A percentile compares a stretch with the other conserved stretches of the same genome.
phyloP scores from a whole-genome alignment of 2,797 vertebrate genomes.

The Dermochelys coriacea region DNA sequence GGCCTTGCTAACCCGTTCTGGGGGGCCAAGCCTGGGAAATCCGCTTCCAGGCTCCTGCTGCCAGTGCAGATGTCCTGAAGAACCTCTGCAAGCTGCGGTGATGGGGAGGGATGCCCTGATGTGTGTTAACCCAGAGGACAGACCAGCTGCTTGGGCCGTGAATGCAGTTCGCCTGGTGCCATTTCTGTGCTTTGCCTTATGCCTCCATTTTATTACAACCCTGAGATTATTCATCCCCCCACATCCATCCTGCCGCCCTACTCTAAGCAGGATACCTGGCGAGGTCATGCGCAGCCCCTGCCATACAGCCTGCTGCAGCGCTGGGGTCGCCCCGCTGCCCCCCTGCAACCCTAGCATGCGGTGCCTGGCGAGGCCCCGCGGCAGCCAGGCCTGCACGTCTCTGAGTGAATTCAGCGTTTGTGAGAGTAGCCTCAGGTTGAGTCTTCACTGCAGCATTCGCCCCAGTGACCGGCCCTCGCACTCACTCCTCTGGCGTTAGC shows the following conservation, averaged over 20 bases:
- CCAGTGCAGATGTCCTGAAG: not conserved
- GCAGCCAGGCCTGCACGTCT: not conserved
- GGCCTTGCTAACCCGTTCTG: not conserved
- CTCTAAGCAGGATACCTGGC: not conserved
- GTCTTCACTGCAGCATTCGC: not conserved
- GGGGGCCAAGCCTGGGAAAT: not conserved
- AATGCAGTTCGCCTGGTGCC: not conserved
- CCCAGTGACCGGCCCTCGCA: not conserved
- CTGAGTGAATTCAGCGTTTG: not conserved
- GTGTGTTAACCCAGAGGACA: not conserved
- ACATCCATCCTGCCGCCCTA: not conserved
- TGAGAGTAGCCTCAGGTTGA: not conserved
- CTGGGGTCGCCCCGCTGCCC: not conserved
- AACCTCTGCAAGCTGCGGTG: not conserved
- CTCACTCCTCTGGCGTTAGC: not conserved
- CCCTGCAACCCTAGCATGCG: rapidly evolving
- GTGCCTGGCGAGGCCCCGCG: not conserved
- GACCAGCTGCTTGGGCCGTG: not conserved
- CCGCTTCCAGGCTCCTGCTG: not conserved
- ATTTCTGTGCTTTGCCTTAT: not conserved
- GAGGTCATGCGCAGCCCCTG: not conserved
- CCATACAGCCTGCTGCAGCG: not conserved
- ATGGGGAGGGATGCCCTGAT: no score
- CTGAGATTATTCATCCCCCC: not conserved
- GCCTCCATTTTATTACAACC: not conserved